Conservation (phyloP, 2,888 invertebrate genomes). For the Drosophila cracens region DNA sequence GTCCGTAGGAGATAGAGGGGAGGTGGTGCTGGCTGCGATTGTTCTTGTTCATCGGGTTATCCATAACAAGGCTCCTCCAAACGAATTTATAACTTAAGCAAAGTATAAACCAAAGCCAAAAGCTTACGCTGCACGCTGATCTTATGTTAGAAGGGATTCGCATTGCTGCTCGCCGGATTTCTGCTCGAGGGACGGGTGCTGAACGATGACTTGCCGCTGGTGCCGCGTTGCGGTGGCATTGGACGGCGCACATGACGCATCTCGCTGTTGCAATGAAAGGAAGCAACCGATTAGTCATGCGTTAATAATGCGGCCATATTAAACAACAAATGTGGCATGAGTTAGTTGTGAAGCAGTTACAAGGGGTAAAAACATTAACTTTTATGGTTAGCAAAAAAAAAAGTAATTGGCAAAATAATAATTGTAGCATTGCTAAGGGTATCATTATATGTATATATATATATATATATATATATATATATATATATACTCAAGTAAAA, state of each 20-base stretch:
- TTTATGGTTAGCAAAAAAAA: not conserved
- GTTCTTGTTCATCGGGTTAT: not conserved
- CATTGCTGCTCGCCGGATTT: slow-evolving; percentile 85
- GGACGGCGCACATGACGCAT: slow-evolving; percentile 89
- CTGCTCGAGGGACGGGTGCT: slow-evolving; percentile 87
- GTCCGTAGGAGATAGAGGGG: not conserved
- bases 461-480: not conserved
- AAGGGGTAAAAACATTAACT: not conserved
- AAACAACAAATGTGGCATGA: not conserved
- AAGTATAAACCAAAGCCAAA: slow-evolving; percentile 87
- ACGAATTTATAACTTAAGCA: slow-evolving; percentile 86
- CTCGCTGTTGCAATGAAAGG: slow-evolving; percentile 84
- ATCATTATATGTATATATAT: not conserved
- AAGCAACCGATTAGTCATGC: slow-evolving; percentile 9
- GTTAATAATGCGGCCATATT: not conserved
- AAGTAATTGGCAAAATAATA: not conserved
- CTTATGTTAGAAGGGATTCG: slow-evolving; percentile 88
- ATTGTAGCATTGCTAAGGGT: not conserved
- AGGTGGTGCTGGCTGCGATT: not conserved
- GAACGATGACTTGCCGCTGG: slow-evolving; percentile 86
- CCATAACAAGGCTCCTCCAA: slow-evolving; percentile 26
- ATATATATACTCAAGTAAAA: not conserved
- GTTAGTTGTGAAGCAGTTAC: slow-evolving; percentile 6
- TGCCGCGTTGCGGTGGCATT: slow-evolving; percentile 86
- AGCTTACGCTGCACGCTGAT: slow-evolving; percentile 86